Conservation (phyloP, 2,113 vertebrate genomes). For the Myotis brandtii region DNA sequence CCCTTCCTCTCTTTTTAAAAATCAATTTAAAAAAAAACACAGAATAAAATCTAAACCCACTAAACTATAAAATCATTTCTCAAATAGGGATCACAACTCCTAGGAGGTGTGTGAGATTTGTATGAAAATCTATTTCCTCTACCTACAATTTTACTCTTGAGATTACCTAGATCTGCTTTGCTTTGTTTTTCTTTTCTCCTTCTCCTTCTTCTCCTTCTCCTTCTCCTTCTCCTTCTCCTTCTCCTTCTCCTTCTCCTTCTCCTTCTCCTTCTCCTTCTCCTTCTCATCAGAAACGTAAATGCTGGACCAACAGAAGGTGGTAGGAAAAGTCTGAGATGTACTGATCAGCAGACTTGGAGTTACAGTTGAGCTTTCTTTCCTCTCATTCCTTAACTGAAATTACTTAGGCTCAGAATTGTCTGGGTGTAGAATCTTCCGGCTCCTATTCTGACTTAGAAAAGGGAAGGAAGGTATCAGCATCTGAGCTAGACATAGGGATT, state of each 20-base stretch:
- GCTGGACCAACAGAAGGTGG: not conserved
- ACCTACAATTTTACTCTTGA: not conserved
- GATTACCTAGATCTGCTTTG: not conserved
- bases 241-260: no score
- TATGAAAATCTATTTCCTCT: not conserved
- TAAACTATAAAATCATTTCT: not conserved
- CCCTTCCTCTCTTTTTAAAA: no score
- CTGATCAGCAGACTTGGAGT: not conserved
- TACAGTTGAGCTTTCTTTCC: not conserved
- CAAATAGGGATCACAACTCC: not conserved
- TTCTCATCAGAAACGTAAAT: not conserved
- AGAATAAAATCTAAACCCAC: not conserved
- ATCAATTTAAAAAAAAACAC: no score
- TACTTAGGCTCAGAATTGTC: not conserved
- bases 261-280: fast-evolving
- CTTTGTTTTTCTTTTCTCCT: not conserved
- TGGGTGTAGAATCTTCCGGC: not conserved
- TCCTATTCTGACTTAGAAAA: slow-evolving; percentile 6
- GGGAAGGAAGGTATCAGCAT: not conserved
- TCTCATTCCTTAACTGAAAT: not conserved
- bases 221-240: no score
- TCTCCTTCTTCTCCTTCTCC: no score
- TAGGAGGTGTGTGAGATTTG: not conserved
- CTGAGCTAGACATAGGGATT: not conserved
- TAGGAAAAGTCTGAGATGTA: not conserved